Base-by-base conservation (phyloP, 2,113 vertebrate species). In the Tragelaphus scriptus region DNA sequence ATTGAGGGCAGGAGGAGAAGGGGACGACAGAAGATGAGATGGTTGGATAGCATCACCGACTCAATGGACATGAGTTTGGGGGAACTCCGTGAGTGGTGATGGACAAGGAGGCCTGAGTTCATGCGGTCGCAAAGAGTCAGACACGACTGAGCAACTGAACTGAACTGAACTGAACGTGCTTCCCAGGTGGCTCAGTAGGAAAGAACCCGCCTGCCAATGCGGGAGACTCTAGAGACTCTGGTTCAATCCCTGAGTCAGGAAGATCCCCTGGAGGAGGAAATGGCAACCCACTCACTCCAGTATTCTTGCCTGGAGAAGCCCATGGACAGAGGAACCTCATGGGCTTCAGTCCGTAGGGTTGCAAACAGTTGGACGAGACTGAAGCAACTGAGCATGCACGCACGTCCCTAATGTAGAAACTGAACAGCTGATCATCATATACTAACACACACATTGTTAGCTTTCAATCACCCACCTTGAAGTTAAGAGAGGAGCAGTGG, bases 111-210 rank as follows among this genome's bases (percentile, higher is more conserved):
- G 9, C 68, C 68, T 71, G 68, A 0, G 17, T 36, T 12, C 68
- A 23, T 40, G 68, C n/a, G 68, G 68, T 71, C 0, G 0, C n/a
- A 36, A 7, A 23, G 65, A 71, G n/a, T 71, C 0, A 2, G n/a
- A 71, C 19, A 40, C 17, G 0, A 12, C n/a, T 36, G 17, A 71
- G n/a, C 1, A 5, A 71, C 68, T 71, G 32, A 68, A 68, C n/a
- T 36, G 44, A 44, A 44, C 44, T 44, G n/a, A 71, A 36, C 65
- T 71, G 68, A 23, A 71, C 9, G 3, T 77, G 36, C 36, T 25
- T 75, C 71, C 21, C 21, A 25, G 71, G 71, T 25, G 71, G 11
- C 36, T 44, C 71, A 44, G 71, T 77, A 23, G 11, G 44, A 77
- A 77, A 25, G 71, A 77, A 44, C 21, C 36, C 5, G 0, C 19